A percentile compares a stretch with the other conserved stretches of the same genome.
phyloP scores from a whole-genome alignment of 2,113 vertebrate genomes.

The Formicarius rufipectus region DNA sequence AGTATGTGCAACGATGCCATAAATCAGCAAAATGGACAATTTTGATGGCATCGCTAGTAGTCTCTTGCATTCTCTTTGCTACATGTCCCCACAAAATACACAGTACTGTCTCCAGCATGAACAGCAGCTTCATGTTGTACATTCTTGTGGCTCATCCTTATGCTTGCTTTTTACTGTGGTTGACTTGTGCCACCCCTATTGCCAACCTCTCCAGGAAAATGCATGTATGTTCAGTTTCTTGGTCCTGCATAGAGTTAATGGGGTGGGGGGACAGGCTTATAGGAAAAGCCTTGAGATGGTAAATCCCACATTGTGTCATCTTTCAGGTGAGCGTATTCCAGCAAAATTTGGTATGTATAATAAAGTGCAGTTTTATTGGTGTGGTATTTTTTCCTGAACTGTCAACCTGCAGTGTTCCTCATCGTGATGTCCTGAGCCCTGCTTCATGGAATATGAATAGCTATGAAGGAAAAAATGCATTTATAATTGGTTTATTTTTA shows the following conservation, averaged over 20 bases:
- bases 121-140: slow-evolving; percentile 5
- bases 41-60: slow-evolving; percentile 38
- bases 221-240: neutral
- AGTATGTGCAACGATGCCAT: neutral
- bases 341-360: neutral
- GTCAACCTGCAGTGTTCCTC: neutral
- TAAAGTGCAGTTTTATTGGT: neutral
- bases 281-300: neutral
- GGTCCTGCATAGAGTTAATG: neutral
- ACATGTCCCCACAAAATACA: neutral
- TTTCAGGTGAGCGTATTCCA: neutral
- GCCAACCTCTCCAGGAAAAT: neutral
- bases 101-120: slow-evolving; percentile 38
- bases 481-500: neutral
- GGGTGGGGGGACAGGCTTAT: neutral
- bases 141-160: neutral
- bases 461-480: neutral
- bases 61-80: slow-evolving; percentile 50
- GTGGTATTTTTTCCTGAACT: neutral
- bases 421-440: neutral
- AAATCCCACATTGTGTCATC: neutral
- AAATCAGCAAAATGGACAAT: slow-evolving; percentile 10
- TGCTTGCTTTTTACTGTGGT: neutral
- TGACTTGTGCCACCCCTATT: neutral
- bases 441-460: neutral